Base-by-base conservation (phyloP, 2,797 vertebrate genomes). In the Macroramphosus scolopax region DNA sequence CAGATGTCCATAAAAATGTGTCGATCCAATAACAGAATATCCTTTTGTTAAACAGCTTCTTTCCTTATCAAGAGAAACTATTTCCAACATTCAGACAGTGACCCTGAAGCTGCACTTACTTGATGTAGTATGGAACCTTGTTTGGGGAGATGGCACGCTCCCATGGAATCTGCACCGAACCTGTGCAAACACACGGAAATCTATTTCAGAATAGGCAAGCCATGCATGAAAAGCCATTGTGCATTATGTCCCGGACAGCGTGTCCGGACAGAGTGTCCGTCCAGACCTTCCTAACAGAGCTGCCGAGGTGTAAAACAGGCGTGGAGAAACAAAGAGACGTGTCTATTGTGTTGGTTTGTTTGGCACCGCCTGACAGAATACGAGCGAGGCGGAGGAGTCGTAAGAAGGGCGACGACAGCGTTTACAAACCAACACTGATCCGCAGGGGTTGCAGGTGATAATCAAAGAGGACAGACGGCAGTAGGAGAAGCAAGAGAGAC, bases 71-170 rank as follows among this genome's bases (percentile, higher is more conserved):
- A n/a, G n/a, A n/a, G n/a, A n/a, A n/a, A n/a, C n/a, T n/a, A n/a
- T n/a, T n/a, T n/a, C n/a, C n/a, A n/a, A n/a, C n/a, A n/a, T n/a
- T n/a, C n/a, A 51, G 22, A 42, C 42, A 42, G 34, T 50, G 45
- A 71, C 50, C 51, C n/a, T 51, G 38, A 47, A 13, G 58, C 47
- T 79, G 13, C 32, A 88, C 96, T 98, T 88, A 98, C 96, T 98
- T 98, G 89, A 98, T 98, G 82, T 98, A 98, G 81, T 98, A 98
- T 16, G 96, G 96, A 84, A 98, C 95, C 93, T 98, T 98, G 88
- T 97, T 98, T 41, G 95, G 96, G 63, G 96, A 98, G 81, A 98
- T 97, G 76, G 95, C 94, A 75, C 96, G 90, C 77, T 98, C 96
- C 95, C 96, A 98, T 29, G 96, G 95, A 55, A 98, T 92, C 85